Conservation (phyloP, 2,113 vertebrate genomes). For the Sander vitreus region DNA sequence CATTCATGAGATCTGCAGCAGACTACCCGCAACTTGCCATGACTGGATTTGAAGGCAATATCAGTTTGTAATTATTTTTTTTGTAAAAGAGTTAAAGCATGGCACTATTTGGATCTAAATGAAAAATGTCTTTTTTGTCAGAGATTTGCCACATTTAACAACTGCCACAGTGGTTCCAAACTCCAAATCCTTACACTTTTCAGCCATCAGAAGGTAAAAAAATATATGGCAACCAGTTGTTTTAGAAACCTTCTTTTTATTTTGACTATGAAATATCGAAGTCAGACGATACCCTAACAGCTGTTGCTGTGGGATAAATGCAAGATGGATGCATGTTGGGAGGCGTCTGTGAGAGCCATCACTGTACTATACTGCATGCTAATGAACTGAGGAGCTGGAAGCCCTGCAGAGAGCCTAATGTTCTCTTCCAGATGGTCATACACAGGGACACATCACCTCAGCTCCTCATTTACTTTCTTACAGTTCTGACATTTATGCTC, state of each 20-base stretch:
- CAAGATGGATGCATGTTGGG: conserved; percentile 69
- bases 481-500: conserved; percentile 48
- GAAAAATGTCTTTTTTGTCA: conserved; percentile 22
- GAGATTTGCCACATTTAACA: conserved; percentile 17
- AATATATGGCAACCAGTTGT: conserved; percentile 33
- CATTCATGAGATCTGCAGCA: conserved; percentile 5
- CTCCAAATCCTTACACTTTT: conserved; percentile 4
- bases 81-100: conserved; percentile 8
- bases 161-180: conserved; percentile 5
- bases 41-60: neutral
- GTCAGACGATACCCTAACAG: conserved; percentile 46
- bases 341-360: conserved; percentile 43
- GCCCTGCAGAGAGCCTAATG: conserved; percentile 67
- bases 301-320: conserved; percentile 68
- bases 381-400: conserved; percentile 56
- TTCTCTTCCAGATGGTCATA: conserved; percentile 73
- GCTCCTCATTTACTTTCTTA: conserved; percentile 64
- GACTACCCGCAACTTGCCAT: conserved; percentile 18
- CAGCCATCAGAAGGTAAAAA: conserved; percentile 13
- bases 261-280: conserved; percentile 47
- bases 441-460: conserved; percentile 62
- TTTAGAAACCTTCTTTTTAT: conserved; percentile 40
- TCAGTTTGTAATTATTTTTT: neutral
- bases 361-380: conserved; percentile 58
- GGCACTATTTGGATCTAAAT: conserved; percentile 10